Evolutionary conservation across 2,888 invertebrate genomes (phyloP).

Genomic region (Gastrophysa polygoni): DNA sequence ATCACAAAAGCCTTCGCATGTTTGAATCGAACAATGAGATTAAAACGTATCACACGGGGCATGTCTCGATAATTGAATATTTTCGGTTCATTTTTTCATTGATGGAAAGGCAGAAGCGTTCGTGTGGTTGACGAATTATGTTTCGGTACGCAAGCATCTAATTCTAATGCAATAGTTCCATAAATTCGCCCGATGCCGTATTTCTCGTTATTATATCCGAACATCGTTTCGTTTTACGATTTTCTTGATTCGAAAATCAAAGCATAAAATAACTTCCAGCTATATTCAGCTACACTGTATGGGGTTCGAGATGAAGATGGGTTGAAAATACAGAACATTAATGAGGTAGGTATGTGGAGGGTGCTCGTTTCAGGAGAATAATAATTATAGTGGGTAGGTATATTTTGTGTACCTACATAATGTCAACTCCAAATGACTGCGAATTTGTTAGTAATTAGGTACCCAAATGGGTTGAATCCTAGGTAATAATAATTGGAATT

Average conservation of each 20-base stretch:
- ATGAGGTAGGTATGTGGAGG: too few relatives aligned
- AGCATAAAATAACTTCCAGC: not conserved
- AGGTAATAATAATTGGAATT: too few relatives aligned
- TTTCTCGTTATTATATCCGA: not conserved
- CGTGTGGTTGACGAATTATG: slow-evolving; percentile 20
- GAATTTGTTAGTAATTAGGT: too few relatives aligned
- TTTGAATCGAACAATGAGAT: slow-evolving; percentile 23
- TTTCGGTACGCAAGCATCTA: slow-evolving; percentile 14
- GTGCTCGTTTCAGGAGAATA: too few relatives aligned
- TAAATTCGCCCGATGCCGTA: not conserved
- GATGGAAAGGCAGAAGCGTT: slow-evolving; percentile 15
- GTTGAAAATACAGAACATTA: not conserved
- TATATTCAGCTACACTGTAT: not conserved
- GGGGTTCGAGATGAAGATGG: not conserved
- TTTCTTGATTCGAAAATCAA: not conserved
- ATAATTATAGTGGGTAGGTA: too few relatives aligned
- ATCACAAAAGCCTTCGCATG: slow-evolving; percentile 18
- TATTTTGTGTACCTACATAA: too few relatives aligned
- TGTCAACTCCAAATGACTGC: too few relatives aligned
- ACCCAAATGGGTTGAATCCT: too few relatives aligned
- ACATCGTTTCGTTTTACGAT: not conserved
- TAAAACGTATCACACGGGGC: slow-evolving; percentile 23
- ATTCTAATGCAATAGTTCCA: slow-evolving; percentile 14
- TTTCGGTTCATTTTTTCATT: slow-evolving; percentile 12
- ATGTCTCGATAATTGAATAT: slow-evolving; percentile 25